Conservation (phyloP, 2,797 vertebrate species). For the Cygnus olor region DNA sequence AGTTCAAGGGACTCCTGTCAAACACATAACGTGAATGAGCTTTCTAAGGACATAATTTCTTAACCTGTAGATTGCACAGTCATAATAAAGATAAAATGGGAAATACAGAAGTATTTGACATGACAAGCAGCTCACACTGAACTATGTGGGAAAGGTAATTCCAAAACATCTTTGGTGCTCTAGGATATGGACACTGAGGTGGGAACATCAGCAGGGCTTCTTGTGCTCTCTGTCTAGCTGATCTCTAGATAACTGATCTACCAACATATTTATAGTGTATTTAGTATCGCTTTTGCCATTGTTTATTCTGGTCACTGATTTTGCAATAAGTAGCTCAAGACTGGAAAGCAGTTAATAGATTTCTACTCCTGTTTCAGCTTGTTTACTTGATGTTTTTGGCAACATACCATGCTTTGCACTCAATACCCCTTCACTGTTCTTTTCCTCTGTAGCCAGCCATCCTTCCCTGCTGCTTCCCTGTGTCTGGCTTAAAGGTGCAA, state of each 20-base stretch:
- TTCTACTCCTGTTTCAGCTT: conserved; percentile 41
- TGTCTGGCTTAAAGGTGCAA: conserved; percentile 14
- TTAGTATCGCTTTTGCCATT: background rate
- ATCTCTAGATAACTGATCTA: background rate
- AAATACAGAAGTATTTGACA: background rate
- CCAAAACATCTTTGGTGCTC: background rate
- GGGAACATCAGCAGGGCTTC: background rate
- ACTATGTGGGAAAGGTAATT: background rate
- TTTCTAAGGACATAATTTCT: background rate
- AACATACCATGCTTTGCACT: background rate
- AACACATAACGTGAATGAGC: background rate
- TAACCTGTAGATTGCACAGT: background rate
- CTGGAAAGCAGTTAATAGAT: conserved; percentile 46
- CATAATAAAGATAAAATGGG: background rate
- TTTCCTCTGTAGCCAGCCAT: background rate
- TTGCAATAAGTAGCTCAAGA: conserved; percentile 26
- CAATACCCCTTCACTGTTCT: background rate
- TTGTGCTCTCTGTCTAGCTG: background rate
- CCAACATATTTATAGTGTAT: background rate
- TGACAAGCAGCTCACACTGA: background rate
- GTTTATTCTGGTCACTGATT: conserved; percentile 25
- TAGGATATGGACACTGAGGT: background rate
- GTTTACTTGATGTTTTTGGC: conserved; percentile 54
- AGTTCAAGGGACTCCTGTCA: background rate
- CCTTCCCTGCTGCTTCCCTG: background rate